Conservation (phyloP, 30 jellyfish, hydroid and myxozoan genomes). For the Aurelia aurita complex sp. Pacific region DNA sequence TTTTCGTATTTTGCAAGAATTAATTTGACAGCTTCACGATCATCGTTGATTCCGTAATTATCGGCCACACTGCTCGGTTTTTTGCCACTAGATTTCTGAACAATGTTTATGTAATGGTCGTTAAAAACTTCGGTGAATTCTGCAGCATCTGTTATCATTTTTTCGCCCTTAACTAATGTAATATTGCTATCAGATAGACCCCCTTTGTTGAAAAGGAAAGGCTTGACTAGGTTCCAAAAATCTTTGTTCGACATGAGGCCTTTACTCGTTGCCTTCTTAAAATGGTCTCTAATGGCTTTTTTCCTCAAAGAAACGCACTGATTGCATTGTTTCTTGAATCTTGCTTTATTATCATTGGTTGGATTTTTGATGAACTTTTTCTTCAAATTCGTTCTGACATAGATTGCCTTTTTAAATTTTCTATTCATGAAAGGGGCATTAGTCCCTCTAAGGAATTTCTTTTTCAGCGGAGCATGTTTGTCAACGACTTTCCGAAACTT, state of each 20-base stretch:
- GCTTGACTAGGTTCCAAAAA: constrained; percentile 17
- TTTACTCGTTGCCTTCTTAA: constrained; percentile 3
- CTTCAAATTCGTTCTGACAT: no score
- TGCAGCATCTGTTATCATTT: constrained; percentile 15
- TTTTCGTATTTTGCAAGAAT: background rate
- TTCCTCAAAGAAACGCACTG: background rate
- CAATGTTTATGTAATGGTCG: constrained; percentile 29
- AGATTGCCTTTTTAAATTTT: no score
- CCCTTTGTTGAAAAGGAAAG: background rate
- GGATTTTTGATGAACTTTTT: no score
- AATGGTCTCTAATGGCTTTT: constrained; percentile 5
- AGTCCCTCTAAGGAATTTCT: constrained; percentile 13
- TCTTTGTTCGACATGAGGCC: constrained; percentile 1
- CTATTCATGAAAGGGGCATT: constrained; percentile 20
- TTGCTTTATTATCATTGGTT: no score
- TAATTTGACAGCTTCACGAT: background rate
- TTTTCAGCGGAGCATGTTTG: constrained; percentile 41
- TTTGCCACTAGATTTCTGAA: constrained; percentile 23
- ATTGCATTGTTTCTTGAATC: background rate
- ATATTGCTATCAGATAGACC: constrained; percentile 31
- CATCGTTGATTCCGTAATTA: background rate
- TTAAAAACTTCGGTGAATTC: constrained; percentile 20
- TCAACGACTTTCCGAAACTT: constrained; percentile 15
- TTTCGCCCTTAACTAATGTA: constrained; percentile 9
- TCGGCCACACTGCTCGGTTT: constrained; percentile 33